Evolutionary conservation across 2,797 vertebrate species (phyloP).

Genomic region (Tauraco hartlaubi): DNA sequence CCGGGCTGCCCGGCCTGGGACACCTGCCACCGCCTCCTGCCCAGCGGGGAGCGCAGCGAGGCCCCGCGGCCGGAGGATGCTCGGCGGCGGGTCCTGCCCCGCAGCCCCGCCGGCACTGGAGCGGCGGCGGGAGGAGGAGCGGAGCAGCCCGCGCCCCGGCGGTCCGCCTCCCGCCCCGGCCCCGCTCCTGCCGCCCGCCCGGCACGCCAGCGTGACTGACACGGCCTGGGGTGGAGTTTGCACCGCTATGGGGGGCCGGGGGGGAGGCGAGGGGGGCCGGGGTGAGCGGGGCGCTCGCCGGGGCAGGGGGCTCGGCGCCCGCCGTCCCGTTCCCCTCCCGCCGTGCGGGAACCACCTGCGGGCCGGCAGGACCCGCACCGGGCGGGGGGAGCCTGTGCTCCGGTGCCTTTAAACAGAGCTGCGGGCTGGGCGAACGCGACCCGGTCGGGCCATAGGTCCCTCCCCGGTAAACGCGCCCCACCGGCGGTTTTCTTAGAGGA

Average conservation of each 20-base stretch:
- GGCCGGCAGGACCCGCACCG: neutral
- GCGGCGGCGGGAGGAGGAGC: neutral
- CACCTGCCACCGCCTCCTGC: slow-evolving; percentile 46
- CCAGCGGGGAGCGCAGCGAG: neutral
- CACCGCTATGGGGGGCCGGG: neutral
- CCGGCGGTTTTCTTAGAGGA: neutral
- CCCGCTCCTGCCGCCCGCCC: neutral
- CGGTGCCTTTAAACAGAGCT: neutral
- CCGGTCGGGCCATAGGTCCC: neutral
- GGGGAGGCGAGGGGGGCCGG: neutral
- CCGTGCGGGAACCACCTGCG: neutral
- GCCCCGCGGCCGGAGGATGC: neutral
- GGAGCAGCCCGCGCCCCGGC: neutral
- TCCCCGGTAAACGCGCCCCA: neutral
- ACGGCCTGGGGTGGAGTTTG: slow-evolving; percentile 19
- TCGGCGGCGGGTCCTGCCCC: neutral
- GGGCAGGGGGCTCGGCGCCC: neutral
- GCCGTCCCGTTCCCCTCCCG: neutral
- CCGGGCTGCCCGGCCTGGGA: neutral
- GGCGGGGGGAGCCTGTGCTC: neutral
- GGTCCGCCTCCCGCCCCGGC: neutral
- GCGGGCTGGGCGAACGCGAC: neutral
- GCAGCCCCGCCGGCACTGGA: neutral
- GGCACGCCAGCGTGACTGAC: slow-evolving; percentile 11
- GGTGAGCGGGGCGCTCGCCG: neutral